Conservation (phyloP, 1,140 invertebrate species). For the Mamestra configurata region DNA sequence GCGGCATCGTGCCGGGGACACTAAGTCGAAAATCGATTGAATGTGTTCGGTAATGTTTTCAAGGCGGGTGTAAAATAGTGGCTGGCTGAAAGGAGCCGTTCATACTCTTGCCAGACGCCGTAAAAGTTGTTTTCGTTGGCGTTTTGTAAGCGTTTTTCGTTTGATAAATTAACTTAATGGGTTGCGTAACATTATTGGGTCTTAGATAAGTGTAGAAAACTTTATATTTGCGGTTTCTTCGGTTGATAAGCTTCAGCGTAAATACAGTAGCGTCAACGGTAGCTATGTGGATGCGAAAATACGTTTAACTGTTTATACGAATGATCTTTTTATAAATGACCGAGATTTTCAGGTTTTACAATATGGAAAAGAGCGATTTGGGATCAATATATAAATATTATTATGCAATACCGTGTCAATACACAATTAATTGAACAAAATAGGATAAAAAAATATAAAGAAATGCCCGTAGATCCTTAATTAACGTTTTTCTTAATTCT, state of each 20-base stretch:
- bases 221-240: conserved; percentile 11
- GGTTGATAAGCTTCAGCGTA: conserved; percentile 4
- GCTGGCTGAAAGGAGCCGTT: conserved; percentile 74
- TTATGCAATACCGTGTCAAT: not conserved
- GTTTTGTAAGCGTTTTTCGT: conserved; percentile 60
- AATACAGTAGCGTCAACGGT: not conserved
- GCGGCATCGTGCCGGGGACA: conserved; percentile 64
- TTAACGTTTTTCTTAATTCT: not conserved
- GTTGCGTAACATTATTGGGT: conserved; percentile 69
- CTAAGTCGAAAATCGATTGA: conserved; percentile 85
- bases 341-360: not conserved
- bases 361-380: not conserved
- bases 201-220: conserved; percentile 7
- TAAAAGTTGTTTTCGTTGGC: conserved; percentile 76
- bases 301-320: conserved; percentile 4
- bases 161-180: conserved; percentile 50
- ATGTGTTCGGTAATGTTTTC: conserved; percentile 79
- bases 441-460: not conserved
- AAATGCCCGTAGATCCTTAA: not conserved
- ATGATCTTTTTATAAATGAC: conserved; percentile 15
- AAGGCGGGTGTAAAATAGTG: conserved; percentile 77
- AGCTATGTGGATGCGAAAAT: not conserved
- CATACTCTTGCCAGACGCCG: conserved; percentile 65
- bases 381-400: not conserved
- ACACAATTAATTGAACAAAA: not conserved